Evolutionary conservation across 92 coral and sea anemone genomes (phyloP), one percentile per base, ranked within the genome.

Genomic region (Actinernus sp.): DNA sequence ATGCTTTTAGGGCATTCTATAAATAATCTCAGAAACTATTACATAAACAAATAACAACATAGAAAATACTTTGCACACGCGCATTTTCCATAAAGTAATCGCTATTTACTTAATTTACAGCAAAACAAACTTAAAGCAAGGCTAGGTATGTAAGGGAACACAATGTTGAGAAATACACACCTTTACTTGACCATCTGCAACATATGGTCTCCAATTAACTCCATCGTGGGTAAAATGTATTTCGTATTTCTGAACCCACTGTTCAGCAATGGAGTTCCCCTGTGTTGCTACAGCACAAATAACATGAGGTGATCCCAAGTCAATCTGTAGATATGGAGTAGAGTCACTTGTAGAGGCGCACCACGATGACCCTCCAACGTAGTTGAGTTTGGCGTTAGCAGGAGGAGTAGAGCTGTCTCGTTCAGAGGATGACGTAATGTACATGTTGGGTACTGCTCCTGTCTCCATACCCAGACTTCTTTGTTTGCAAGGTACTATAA

Each of bases 201-300:
- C n/a, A n/a, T n/a, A n/a, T n/a, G n/a, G n/a, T n/a, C n/a, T n/a
- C 10, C 10, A 45, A 23, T 45, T 45, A 4, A 4, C 21, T 9
- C 22, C 52, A 45, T 45, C 52, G 22, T 12, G 41, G 41, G 41
- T 4, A 17, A 45, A 45, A 12, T 45, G 52, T 23, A 45, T 8
- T 7, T 17, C 18, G 21, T 45, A 45, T 7, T 23, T 7, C 10
- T 4, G 5, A 17, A 4, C 8, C 52, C 52, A 7, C 4, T 45
- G 52, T 12, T 45, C 52, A 17, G 8, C 52, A 23, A 23, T 45
- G 4, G 52, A 23, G 52, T 18, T 17, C 5, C 52, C 52, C 19
- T 45, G 52, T 4, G 52, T 45, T 9, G 52, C 52, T 23, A 45
- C 52, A 8, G 52, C 52, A 23, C 52, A 45, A 23, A 45, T 45